Evolutionary conservation across 2,888 invertebrate genomes (phyloP).

Genomic region (Xylota sylvarum): DNA sequence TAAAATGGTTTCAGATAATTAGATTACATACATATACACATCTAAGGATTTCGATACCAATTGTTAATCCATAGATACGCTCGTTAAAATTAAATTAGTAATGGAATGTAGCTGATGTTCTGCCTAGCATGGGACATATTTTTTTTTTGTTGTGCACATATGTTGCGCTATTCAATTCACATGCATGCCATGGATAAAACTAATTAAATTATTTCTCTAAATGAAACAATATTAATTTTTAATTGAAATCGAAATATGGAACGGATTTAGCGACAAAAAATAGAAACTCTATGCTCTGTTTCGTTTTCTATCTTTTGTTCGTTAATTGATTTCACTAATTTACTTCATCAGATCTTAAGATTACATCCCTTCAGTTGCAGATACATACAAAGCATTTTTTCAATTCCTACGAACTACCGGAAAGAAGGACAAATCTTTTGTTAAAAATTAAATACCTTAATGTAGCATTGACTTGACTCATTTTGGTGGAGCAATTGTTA

Average conservation of each 20-base stretch:
- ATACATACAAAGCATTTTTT: background rate
- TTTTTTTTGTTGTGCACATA: background rate
- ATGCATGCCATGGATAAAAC: background rate
- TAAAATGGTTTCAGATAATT: background rate
- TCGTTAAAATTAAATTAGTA: background rate
- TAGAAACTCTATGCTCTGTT: background rate
- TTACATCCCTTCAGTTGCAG: background rate
- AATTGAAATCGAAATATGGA: background rate
- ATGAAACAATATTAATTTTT: background rate
- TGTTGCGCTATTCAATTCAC: background rate
- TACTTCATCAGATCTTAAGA: background rate
- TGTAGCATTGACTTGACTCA: too few species aligned
- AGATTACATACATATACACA: background rate
- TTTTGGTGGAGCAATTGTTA: too few species aligned
- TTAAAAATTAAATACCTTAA: too few species aligned
- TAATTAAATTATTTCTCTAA: background rate
- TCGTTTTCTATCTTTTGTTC: background rate
- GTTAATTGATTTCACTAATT: constrained; percentile 11
- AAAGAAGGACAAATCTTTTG: too few species aligned
- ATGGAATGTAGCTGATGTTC: background rate
- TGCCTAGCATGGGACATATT: background rate
- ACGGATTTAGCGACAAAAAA: background rate
- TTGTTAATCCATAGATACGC: background rate
- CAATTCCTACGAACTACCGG: too few species aligned
- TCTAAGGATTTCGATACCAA: background rate